Conservation (phyloP, 2,797 vertebrate genomes). For the Cuculus canorus region DNA sequence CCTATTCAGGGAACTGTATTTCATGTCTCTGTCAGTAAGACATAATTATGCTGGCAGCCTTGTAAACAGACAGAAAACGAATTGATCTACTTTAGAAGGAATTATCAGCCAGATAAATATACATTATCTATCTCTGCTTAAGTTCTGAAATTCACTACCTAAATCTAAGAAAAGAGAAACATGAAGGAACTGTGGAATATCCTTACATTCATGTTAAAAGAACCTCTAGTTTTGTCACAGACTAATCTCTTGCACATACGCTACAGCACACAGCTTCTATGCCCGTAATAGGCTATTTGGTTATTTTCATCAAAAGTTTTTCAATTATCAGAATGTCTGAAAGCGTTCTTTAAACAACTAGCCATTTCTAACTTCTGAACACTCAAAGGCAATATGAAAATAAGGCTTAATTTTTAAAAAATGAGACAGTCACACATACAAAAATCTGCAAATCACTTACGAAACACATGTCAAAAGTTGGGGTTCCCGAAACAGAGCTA, state of each 20-base stretch:
- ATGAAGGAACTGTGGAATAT: not conserved
- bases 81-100: not conserved
- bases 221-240: not conserved
- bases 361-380: not conserved
- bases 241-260: not conserved
- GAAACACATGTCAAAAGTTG: not conserved
- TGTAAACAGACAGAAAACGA: not conserved
- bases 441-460: not conserved
- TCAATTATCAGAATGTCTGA: not conserved
- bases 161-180: not conserved
- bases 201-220: not conserved
- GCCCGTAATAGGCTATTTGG: not conserved
- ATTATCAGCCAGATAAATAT: not conserved
- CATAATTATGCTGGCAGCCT: not conserved
- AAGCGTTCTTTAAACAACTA: not conserved
- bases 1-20: not conserved
- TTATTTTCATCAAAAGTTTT: not conserved
- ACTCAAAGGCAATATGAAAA: not conserved
- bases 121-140: not conserved
- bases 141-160: not conserved
- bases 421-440: not conserved
- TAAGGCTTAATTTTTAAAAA: not conserved
- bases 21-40: not conserved
- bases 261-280: rapidly evolving
- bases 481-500: not conserved